Conservation (phyloP, 2,797 vertebrate species). For the Picus viridis region DNA sequence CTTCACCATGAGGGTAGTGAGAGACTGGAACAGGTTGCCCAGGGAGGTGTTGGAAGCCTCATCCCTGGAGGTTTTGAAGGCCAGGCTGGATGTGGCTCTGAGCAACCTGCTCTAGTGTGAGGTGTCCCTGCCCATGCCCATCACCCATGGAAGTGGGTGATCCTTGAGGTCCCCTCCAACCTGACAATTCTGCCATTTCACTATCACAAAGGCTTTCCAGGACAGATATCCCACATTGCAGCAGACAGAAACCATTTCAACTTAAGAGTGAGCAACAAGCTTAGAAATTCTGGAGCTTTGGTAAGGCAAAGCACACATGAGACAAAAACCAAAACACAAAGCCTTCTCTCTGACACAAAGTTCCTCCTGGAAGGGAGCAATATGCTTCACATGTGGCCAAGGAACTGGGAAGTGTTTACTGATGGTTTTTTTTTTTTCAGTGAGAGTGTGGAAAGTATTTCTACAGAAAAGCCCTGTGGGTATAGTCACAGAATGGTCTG, state of each 20-base stretch:
- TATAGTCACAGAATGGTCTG: neutral
- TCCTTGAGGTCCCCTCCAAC: too few species aligned
- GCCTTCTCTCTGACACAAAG: neutral
- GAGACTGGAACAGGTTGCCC: too few species aligned
- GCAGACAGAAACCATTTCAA: neutral
- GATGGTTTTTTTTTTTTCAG: neutral
- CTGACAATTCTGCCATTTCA: neutral
- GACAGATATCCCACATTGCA: neutral
- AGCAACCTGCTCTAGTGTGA: too few species aligned
- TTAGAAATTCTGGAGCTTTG: neutral
- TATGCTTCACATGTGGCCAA: neutral
- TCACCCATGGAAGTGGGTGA: too few species aligned
- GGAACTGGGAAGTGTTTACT: neutral
- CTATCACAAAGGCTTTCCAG: neutral
- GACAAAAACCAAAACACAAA: neutral
- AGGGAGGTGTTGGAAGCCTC: too few species aligned
- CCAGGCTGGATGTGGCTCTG: too few species aligned
- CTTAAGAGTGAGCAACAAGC: neutral
- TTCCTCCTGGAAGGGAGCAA: neutral
- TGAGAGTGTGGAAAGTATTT: neutral
- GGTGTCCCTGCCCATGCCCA: too few species aligned
- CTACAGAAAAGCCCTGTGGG: neutral
- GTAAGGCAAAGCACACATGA: neutral
- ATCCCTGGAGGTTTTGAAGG: too few species aligned
- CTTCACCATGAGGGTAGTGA: too few species aligned